A percentile compares a stretch with the other conserved stretches of the same genome.
These are phyloP conservation scores for Agrotis exclamationis DNA, from an alignment of 2,888 invertebrate species.

Conservation along the genomic window DNA sequence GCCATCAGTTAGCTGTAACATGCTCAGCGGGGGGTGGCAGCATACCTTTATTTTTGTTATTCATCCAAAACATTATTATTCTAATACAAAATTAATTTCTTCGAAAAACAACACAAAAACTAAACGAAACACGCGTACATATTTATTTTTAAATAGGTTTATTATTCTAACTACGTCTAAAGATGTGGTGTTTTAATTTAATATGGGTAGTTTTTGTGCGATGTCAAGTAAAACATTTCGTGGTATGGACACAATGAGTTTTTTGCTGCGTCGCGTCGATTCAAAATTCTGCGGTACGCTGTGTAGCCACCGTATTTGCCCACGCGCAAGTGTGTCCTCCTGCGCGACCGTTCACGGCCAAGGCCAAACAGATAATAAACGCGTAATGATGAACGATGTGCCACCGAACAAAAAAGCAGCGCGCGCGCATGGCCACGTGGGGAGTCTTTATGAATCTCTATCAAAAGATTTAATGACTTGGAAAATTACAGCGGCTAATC, in stretches of 20 bases:
- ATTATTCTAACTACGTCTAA: slow-evolving; percentile 59
- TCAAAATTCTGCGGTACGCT: slow-evolving; percentile 73
- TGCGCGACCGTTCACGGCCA: slow-evolving; percentile 89
- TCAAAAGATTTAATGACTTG: slow-evolving; percentile 84
- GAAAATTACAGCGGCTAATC: slow-evolving; percentile 83
- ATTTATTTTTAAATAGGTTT: slow-evolving; percentile 48
- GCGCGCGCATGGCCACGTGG: slow-evolving; percentile 83
- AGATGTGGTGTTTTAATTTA: slow-evolving; percentile 65
- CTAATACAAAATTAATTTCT: slow-evolving; percentile 45
- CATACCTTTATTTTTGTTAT: slow-evolving; percentile 40
- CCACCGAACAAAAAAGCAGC: slow-evolving; percentile 80
- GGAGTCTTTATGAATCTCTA: slow-evolving; percentile 81
- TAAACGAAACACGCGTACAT: slow-evolving; percentile 25
- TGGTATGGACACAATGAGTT: slow-evolving; percentile 70
- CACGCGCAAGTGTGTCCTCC: slow-evolving; percentile 80
- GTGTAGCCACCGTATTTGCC: slow-evolving; percentile 75
- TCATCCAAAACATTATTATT: slow-evolving; percentile 35
- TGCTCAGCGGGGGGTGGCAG: slow-evolving; percentile 44
- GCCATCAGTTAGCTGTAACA: slow-evolving; percentile 44
- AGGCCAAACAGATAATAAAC: slow-evolving; percentile 89
- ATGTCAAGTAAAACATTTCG: slow-evolving; percentile 65
- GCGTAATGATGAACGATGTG: slow-evolving; percentile 87
- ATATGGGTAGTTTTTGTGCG: slow-evolving; percentile 60
- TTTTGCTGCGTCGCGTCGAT: slow-evolving; percentile 68
- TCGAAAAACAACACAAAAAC: slow-evolving; percentile 49